Base-by-base conservation (phyloP, 2,888 invertebrate species). In the Slavum lentiscoides region DNA sequence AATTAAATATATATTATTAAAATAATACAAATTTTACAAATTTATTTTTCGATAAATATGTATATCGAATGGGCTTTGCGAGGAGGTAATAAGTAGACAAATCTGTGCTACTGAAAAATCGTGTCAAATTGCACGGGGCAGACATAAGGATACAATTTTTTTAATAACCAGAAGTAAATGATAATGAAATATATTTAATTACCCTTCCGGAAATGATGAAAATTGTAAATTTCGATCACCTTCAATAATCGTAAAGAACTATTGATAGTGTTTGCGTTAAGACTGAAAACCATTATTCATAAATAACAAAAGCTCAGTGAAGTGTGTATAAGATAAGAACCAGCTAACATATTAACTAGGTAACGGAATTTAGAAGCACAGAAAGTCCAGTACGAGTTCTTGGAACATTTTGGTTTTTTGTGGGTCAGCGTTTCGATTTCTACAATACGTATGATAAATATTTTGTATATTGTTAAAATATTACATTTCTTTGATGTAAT, bases 251-350 rank as follows among this genome's bases (percentile, higher is more conserved):
- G 39, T 64, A 17, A 21, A 58, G 15, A 39, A 49, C n/a, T 19
- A 6, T 70, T 15, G 4, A 59, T 59, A 19, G 13, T 67, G 21
- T 74, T 74, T 66, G 39, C 3, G 21, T 7, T 55, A n/a, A 13
- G n/a, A 74, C 13, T 49, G 23, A 19, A 39, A 17, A 17, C 58
- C 70, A 77, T 70, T 70, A 53, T 70, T 77, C 43, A 70, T 77
- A 53, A 77, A 69, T 72, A 55, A 49, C 64, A 59, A 72, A 77
- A 55, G 61, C 53, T 53, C 15, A 70, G 30, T 62, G 61, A 49
- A 72, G 70, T 77, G 61, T 30, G 15, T n/a, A 72, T 17, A 21
- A 70, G 72, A 72, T 72, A 72, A 77, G 49, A 30, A 55, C 23
- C 30, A 2, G 2, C 9, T 21, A 74, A 74, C 66, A 39, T 66